Evolutionary conservation across 2,113 vertebrate species (phyloP).

Genomic region (Stegostoma tigrinum): DNA sequence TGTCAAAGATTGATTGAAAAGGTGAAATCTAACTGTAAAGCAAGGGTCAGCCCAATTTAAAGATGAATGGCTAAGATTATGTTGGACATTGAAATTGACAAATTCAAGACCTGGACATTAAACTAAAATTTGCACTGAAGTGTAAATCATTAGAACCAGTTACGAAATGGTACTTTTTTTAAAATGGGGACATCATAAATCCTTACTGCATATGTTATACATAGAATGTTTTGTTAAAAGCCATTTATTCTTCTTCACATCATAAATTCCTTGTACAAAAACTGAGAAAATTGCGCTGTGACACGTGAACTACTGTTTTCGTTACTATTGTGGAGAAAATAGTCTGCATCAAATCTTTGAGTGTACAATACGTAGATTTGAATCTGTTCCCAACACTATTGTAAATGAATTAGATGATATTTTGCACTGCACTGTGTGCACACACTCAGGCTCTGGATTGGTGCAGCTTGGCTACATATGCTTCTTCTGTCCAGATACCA

Average conservation of each 20-base stretch:
- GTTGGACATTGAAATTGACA: neutral
- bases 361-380: neutral
- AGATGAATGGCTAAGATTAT: neutral
- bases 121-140: neutral
- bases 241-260: neutral
- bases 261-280: conserved; percentile 6
- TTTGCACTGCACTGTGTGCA: neutral
- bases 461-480: neutral
- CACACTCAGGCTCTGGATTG: neutral
- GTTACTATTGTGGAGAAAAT: neutral
- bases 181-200: neutral
- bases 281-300: neutral
- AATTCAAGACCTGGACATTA: neutral
- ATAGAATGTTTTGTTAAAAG: neutral
- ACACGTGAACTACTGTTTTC: neutral
- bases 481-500: neutral
- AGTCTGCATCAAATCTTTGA: neutral
- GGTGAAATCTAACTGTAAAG: neutral
- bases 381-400: neutral
- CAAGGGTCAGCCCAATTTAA: neutral
- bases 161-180: neutral
- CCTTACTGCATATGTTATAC: neutral
- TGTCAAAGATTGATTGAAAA: neutral
- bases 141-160: neutral
- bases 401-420: neutral